A percentile compares a stretch with the other conserved stretches of the same genome.
Conservation (phyloP, 2,888 invertebrate genomes). For the Uloborus plumipes region DNA sequence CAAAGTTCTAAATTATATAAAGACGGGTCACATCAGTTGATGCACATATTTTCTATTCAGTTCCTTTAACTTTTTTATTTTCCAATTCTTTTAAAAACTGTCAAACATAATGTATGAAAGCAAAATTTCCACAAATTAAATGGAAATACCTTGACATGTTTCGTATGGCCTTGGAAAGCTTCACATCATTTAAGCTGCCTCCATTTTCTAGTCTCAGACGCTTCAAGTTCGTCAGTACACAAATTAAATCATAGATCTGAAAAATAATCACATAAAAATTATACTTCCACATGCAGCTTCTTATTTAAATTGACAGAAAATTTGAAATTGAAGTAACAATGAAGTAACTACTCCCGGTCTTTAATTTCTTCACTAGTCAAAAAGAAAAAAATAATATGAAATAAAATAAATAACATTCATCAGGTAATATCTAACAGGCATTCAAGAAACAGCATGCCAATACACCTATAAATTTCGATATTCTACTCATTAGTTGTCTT, state of each 20-base stretch:
- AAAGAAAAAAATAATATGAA: no score
- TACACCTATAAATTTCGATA: no score
- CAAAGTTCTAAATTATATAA: no score
- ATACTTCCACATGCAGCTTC: background rate
- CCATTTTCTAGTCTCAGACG: conserved; percentile 45
- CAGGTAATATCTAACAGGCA: no score
- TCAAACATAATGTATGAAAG: background rate
- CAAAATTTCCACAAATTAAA: background rate
- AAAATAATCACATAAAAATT: conserved; percentile 1
- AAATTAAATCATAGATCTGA: conserved; percentile 29
- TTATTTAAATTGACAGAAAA: background rate
- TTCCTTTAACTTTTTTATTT: background rate
- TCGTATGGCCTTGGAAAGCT: conserved; percentile 15
- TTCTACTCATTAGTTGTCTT: no score
- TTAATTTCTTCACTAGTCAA: no score
- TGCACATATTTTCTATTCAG: no score
- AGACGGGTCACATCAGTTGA: no score
- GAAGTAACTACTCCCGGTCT: background rate
- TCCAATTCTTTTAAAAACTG: background rate
- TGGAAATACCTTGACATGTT: conserved; percentile 13
- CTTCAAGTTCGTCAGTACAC: conserved; percentile 14
- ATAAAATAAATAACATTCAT: no score
- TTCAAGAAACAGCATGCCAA: no score
- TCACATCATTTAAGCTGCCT: conserved; percentile 20
- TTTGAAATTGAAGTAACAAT: background rate